Evolutionary conservation across 2,888 invertebrate species (phyloP), one percentile per base, ranked within the genome.

Genomic region (Spisula subtruncata): DNA sequence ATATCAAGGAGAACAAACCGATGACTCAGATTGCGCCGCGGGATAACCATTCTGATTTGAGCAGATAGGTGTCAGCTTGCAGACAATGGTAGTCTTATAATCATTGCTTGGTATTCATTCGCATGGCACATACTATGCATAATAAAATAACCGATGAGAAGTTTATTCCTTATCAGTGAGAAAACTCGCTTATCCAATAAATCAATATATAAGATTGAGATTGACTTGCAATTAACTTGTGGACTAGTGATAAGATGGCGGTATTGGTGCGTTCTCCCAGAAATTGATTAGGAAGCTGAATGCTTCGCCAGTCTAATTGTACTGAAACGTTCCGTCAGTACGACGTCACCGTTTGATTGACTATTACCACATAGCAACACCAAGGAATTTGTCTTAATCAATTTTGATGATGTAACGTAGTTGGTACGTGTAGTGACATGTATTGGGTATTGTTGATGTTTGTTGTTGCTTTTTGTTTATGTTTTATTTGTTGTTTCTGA

Each of bases 161-260:
- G n/a, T 25, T n/a, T 25, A 66, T 66, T 66, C 60, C n/a, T 66
- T 66, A 66, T 66, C n/a, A 25, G 60, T 10, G 60, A 66, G 60
- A 66, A 25, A 66, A 66, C 60, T 66, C 60, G 25, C 25, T 66
- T 66, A 66, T n/a, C 25, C 60, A 66, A 66, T 66, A 66, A 66
- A 66, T 66, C 60, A 66, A 66, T 66, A 66, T n/a, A n/a, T 66
- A 66, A 66, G 60, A 66, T 20, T n/a, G 25, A 25, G 60, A 66
- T 25, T 25, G 60, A 66, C 60, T 66, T 25, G 60, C 25, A 66
- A 66, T 66, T 66, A 66, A 66, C 60, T 66, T 12, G 60, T 25
- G 25, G 5, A 25, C 60, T 25, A 4, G 60, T 66, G 60, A 66
- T 66, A 66, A 25, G 60, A 66, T 25, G 60, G 12, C 60, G n/a